phyloP scores from a whole-genome alignment of 1,140 invertebrate species.

The Diuraphis noxia region DNA sequence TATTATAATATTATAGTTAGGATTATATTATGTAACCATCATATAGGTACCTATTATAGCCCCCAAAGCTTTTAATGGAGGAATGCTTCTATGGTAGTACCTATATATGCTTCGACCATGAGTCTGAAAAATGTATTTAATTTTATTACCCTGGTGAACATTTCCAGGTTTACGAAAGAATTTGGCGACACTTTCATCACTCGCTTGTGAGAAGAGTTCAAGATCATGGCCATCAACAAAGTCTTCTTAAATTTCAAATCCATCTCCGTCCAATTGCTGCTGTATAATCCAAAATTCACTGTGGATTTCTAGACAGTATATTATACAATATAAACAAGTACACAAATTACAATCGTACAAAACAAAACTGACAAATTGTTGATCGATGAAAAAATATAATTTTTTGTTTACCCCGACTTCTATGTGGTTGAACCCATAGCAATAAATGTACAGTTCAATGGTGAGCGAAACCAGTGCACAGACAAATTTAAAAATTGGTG shows the following conservation, averaged over 20 bases:
- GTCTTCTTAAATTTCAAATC: constrained; percentile 13
- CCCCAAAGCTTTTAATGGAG: too few species aligned
- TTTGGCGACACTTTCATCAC: not conserved
- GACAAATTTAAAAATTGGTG: not conserved
- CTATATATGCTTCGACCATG: too few species aligned
- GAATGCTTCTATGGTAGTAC: too few species aligned
- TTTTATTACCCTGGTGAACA: not conserved
- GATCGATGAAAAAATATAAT: not conserved
- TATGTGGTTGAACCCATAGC: not conserved
- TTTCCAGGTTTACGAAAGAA: not conserved
- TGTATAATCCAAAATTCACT: constrained; percentile 8
- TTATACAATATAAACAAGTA: not conserved
- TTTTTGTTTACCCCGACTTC: not conserved
- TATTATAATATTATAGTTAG: too few species aligned
- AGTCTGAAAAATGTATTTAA: too few species aligned
- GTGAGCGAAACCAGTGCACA: not conserved
- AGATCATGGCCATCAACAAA: not conserved
- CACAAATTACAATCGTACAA: too few species aligned
- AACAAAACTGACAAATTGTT: not conserved
- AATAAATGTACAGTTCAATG: constrained; percentile 2
- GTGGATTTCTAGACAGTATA: not conserved
- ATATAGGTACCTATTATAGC: too few species aligned
- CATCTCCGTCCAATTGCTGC: constrained; percentile 2
- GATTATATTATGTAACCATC: too few species aligned
- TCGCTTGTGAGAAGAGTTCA: not conserved